Evolutionary conservation across 1,140 invertebrate species (phyloP).

Genomic region (Lerema accius): DNA sequence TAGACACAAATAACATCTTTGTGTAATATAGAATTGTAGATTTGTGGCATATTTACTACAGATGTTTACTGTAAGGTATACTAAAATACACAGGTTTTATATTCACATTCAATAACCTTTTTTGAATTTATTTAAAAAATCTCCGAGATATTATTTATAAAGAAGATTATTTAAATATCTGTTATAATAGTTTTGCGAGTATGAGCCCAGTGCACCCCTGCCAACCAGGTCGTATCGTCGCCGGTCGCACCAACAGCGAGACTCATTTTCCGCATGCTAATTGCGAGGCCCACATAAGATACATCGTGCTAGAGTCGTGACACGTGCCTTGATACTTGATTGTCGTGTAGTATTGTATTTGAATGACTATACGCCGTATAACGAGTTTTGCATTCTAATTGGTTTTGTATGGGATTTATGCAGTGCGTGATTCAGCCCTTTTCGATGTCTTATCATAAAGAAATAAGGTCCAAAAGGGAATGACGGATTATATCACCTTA

Average conservation of each 20-base stretch:
- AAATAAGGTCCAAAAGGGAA: background rate
- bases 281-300: conserved; percentile 16
- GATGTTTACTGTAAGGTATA: too few species aligned
- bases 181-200: too few species aligned
- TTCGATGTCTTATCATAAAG: conserved; percentile 11
- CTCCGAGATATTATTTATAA: too few species aligned
- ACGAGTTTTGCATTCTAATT: conserved; percentile 65
- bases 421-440: conserved; percentile 24
- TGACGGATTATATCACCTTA: background rate
- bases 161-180: too few species aligned
- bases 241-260: background rate
- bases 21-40: too few species aligned
- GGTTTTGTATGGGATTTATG: conserved; percentile 50
- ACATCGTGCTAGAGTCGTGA: conserved; percentile 47
- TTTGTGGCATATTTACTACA: too few species aligned
- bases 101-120: too few species aligned
- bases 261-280: conserved; percentile 18
- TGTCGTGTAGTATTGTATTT: conserved; percentile 54
- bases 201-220: too few species aligned
- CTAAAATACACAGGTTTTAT: too few species aligned
- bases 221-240: too few species aligned
- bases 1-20: too few species aligned
- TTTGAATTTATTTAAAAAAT: too few species aligned
- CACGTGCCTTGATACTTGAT: conserved; percentile 51
- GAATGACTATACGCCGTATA: conserved; percentile 44